Evolutionary conservation across 2,888 invertebrate species (phyloP), one percentile per base, ranked within the genome.

Genomic region (Amblyjoppa proteus): DNA sequence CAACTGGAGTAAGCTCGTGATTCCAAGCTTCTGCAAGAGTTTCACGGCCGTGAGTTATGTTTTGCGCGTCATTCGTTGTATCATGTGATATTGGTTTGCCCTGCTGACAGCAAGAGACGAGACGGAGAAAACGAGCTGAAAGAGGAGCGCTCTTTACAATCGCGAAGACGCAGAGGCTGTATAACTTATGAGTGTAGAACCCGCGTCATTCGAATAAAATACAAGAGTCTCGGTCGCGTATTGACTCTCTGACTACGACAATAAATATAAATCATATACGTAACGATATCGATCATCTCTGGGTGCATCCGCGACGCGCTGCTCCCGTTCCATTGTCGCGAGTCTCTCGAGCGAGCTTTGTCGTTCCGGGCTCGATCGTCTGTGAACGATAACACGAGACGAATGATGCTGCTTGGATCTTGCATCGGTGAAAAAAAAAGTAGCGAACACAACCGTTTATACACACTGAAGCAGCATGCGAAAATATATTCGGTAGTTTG

Each of bases 271-370:
- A 25, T 25, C 41, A 49, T 38, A 34, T n/a, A 34, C 51, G 69
- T 38, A 13, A 74, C 58, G 68, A 78, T 71, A 80, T 84, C 80
- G 66, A 84, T 80, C 75, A 84, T 80, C 64, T 70, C 58, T 20
- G 58, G 56, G 70, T 69, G 83, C 75, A 76, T 80, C 83, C 64
- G 75, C 68, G 77, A 53, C 61, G 66, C 41, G 51, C 78, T 83
- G 75, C 83, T 71, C 83, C 83, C 80, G 76, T 84, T 84, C 28
- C 71, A 84, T 84, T 80, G 80, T 79, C 75, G 75, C 64, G 64
- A 80, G 56, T 58, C 70, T 76, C 75, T 76, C 74, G 69, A 74
- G 68, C 69, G 73, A 34, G 68, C 73, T 73, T 80, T 84, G 53
- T 79, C 71, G 66, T 31, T 79, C n/a, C 56, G 66, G n/a, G 53